Base-by-base conservation (phyloP, 2,797 vertebrate species). In the Rhinatrema bivittatum region DNA sequence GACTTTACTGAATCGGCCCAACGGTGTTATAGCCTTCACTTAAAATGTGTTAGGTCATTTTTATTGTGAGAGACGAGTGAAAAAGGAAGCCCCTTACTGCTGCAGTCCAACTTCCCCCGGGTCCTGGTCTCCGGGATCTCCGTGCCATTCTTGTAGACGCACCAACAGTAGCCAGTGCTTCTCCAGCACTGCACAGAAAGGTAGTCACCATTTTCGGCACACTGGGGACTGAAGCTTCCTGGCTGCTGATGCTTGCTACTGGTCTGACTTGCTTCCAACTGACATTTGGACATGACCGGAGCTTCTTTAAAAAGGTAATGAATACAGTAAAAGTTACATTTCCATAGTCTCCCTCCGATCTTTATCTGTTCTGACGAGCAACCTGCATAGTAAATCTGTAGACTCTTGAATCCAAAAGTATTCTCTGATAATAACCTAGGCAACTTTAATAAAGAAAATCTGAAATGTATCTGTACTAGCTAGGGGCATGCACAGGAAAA, bases 131-230 rank as follows among this genome's bases (percentile, higher is more conserved):
- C 76, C 18, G 74, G 46, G 16, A 97, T 72, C 73, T 35, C 15
- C 1, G 49, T 65, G 61, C 94, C 94, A 0, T 72, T 64, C 56
- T 66, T 63, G 58, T 93, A 88, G 76, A 81, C 86, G 25, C 94
- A 98, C 94, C 94, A 98, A 87, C 95, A 98, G 72, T 39, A 91
- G 36, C 90, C 88, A 0, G 77, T 91, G 68, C 84, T 52, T 39
- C 50, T 42, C 63, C 75, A 75, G 85, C 95, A 98, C 78, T 98
- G 94, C 58, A 76, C 74, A 49, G 90, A 76, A 56, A 38, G 20
- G 77, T 85, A 98, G 70, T 74, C 68, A 4, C 95, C 95, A 6
- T 84, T 57, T 60, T 81, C 64, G 14, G 97, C 92, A 3, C 92
- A 97, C 64, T 78, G 56, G 1, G 93, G 91, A 42, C 5, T 55